Evolutionary conservation across 37 sponge, comb jelly and placozoan species (phyloP).

Genomic region (Spongia lamella): DNA sequence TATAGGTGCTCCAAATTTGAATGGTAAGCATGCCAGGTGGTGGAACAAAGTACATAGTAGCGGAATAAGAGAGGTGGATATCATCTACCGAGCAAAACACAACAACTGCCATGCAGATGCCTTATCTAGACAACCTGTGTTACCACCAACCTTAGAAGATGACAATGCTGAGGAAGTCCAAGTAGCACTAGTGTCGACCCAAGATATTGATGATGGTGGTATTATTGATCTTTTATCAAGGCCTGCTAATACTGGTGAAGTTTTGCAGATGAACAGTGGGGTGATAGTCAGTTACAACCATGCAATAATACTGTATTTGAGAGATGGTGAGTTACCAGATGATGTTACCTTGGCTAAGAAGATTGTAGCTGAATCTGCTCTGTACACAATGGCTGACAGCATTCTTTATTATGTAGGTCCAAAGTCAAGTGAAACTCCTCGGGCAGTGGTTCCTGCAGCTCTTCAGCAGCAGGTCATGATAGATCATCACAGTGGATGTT

Average conservation of each 20-base stretch:
- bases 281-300: too few relatives aligned
- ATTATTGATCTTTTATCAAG: too few relatives aligned
- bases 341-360: background rate
- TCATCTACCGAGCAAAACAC: conserved; percentile 28
- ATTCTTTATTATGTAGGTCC: conserved; percentile 41
- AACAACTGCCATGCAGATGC: conserved; percentile 43
- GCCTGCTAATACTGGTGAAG: too few relatives aligned
- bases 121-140: background rate
- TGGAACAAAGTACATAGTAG: conserved; percentile 45
- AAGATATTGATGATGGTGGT: too few relatives aligned
- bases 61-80: conserved; percentile 33
- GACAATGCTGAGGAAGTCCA: too few relatives aligned
- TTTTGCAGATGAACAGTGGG: too few relatives aligned
- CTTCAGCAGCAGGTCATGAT: conserved; percentile 16
- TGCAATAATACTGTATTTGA: conserved; percentile 17
- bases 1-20: conserved; percentile 53
- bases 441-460: conserved; percentile 47
- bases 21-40: conserved; percentile 68
- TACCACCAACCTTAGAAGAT: background rate
- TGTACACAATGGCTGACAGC: conserved; percentile 20
- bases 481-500: conserved; percentile 34
- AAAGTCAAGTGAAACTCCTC: conserved; percentile 19
- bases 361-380: background rate
- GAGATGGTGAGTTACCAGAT: conserved; percentile 24
- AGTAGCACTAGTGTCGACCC: too few relatives aligned